A percentile compares a stretch with the other conserved stretches of the same genome.
These are phyloP conservation scores for human (Homo sapiens) DNA, from an alignment of 2,113 vertebrate species.

Conservation along the genomic window GRCh38 chr11:117702501-117703000, in stretches of 20 bases:
- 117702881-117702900: background rate
- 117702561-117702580: background rate
- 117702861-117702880: background rate
- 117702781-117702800: background rate
- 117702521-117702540: background rate
- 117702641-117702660: background rate
- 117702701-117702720: background rate
- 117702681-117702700: background rate
- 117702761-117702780: background rate
- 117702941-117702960: conserved; percentile 23
- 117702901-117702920: background rate
- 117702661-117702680: background rate
- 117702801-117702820: background rate
- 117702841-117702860: background rate
- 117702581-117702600: background rate
- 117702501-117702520: background rate
- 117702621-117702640: background rate
- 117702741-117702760: background rate
- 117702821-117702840: background rate
- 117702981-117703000: conserved; percentile 50
- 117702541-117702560: background rate
- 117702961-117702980: conserved; percentile 11
- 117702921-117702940: conserved; percentile 8
- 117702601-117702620: background rate
- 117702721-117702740: background rate